Evolutionary conservation across 2,888 invertebrate species (phyloP), one percentile per base, ranked within the genome.

Genomic region (Crossocerus cetratus): DNA sequence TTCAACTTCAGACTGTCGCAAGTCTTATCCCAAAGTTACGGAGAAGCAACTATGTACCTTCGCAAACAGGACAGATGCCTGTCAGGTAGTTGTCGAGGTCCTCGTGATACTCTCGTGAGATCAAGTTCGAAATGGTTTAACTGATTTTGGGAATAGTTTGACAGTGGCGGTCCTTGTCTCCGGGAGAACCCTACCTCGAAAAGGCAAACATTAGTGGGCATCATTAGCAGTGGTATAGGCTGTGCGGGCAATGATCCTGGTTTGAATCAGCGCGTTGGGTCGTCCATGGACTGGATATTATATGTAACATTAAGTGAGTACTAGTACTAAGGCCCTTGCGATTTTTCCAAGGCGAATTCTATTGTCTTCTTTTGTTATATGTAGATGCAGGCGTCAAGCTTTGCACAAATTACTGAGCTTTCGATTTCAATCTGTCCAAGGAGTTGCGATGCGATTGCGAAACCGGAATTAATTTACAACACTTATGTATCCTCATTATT

Each of bases 121-220:
- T 23, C 16, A n/a, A n/a, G n/a, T n/a, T n/a, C n/a, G n/a, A n/a
- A n/a, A 5, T 44, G 14, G 53, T 42, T 58, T 49, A 16, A 49
- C 13, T 13, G 14, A 54, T 43, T 8, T 22, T 11, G n/a, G 43
- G 4, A 1, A 3, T 43, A 76, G 75, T 65, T 76, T 61, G 76
- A 89, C 55, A 88, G 93, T 3, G 94, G 94, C 2, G 94, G 94
- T 0, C 93, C 94, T 0, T 68, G 91, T 0, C 82, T 93, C 1
- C 93, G 92, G 91, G 88, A 90, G 62, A 93, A 93, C 74, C 88
- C 88, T 11, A 65, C 73, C 0, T 85, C 84, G 1, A 79, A 78
- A 20, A 81, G 84, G 59, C 13, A 86, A 0, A 72, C 86, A 0
- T 63, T 81, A 8, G 65, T 92, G 0, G 94, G 93, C 1, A 83